Base-by-base conservation (phyloP, 37 sponge, comb jelly and placozoan species). In the Beroe ovata region DNA sequence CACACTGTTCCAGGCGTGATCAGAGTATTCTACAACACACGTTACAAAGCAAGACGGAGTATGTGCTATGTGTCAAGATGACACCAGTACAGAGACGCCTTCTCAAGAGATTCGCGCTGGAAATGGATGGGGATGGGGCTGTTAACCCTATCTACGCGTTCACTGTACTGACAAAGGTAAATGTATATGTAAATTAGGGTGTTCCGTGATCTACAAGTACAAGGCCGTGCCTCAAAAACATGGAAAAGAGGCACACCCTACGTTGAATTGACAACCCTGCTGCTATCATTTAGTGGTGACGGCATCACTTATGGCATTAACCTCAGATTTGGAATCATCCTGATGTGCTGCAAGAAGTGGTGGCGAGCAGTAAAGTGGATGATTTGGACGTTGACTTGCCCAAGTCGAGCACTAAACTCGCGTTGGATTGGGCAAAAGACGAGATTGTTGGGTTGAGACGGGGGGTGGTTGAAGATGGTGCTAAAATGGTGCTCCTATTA, bases 251-350 rank as follows among this genome's bases (percentile, higher is more conserved):
- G n/a, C n/a, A n/a, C n/a, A n/a, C n/a, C n/a, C n/a, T n/a, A n/a
- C n/a, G n/a, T n/a, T n/a, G n/a, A n/a, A n/a, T n/a, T n/a, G n/a
- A n/a, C n/a, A n/a, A n/a, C n/a, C n/a, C n/a, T n/a, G n/a, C n/a
- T n/a, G n/a, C n/a, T n/a, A n/a, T n/a, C n/a, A n/a, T n/a, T n/a
- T n/a, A n/a, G n/a, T n/a, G n/a, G n/a, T n/a, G n/a, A n/a, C n/a
- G n/a, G n/a, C n/a, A n/a, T n/a, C n/a, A n/a, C n/a, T n/a, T n/a
- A n/a, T n/a, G n/a, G n/a, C n/a, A n/a, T n/a, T n/a, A n/a, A n/a
- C n/a, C n/a, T 59, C 64, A 96, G 94, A 94, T 98, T 69, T 98
- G 99, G 99, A 98, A 98, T 62, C 96, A 98, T 69, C 96, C 96
- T 42, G 99, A 98, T 64, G 91, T 98, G 29, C 93, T 95, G 64